A percentile compares a stretch with the other conserved stretches of the same genome.
Conservation (phyloP, 2,888 invertebrate genomes). For the Eretmocerus hayati region DNA sequence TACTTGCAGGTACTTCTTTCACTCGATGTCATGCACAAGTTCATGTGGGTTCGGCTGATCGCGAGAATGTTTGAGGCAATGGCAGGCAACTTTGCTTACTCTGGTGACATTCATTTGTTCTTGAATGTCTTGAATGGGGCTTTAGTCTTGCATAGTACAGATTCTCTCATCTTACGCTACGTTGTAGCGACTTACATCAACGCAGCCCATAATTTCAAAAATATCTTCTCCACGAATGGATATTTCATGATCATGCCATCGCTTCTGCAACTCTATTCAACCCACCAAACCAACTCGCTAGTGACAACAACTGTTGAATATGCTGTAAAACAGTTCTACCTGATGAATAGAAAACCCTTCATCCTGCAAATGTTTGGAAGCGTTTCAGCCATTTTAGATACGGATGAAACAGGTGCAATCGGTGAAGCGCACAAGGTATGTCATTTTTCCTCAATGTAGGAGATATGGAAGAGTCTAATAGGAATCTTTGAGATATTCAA, state of each 20-base stretch:
- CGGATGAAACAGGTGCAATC: conserved; percentile 76
- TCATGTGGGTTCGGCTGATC: conserved; percentile 96
- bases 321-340: conserved; percentile 96
- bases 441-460: not conserved
- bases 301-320: conserved; percentile 95
- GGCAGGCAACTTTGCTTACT: conserved; percentile 95
- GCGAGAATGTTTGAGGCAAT: conserved; percentile 96
- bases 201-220: conserved; percentile 96
- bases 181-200: conserved; percentile 97
- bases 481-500: too few relatives aligned
- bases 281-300: conserved; percentile 93
- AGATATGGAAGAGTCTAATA: too few relatives aligned
- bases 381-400: conserved; percentile 91
- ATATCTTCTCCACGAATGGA: conserved; percentile 95
- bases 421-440: conserved; percentile 86
- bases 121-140: conserved; percentile 96
- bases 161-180: conserved; percentile 88
- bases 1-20: conserved; percentile 74
- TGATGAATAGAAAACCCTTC: conserved; percentile 96
- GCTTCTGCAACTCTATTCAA: conserved; percentile 90
- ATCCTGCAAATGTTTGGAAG: conserved; percentile 99
- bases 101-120: conserved; percentile 94
- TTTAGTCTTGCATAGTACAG: conserved; percentile 92
- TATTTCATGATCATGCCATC: conserved; percentile 98
- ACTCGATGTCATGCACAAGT: conserved; percentile 94